Conservation (phyloP, 2,797 vertebrate species). For the Phalanger gymnotis region DNA sequence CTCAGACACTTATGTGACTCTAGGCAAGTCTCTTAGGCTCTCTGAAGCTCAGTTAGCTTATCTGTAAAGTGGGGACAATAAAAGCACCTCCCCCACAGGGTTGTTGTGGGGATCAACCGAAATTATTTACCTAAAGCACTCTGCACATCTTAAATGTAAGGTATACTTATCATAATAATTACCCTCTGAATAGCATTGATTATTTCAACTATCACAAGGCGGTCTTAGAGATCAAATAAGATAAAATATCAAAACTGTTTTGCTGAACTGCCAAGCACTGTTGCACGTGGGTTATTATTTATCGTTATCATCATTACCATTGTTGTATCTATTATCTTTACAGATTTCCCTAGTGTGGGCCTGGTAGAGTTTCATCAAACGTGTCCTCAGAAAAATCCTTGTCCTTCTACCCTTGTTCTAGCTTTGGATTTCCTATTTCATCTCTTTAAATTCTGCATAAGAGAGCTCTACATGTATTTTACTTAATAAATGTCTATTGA, state of each 20-base stretch:
- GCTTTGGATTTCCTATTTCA: neutral
- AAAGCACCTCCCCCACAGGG: neutral
- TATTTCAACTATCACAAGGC: neutral
- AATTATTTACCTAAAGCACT: too few relatives aligned
- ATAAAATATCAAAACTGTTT: neutral
- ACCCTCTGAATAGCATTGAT: neutral
- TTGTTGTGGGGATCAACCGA: too few relatives aligned
- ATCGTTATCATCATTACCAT: neutral
- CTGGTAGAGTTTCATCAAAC: neutral
- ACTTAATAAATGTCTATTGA: neutral
- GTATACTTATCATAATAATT: too few relatives aligned
- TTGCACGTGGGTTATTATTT: neutral
- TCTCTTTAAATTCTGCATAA: neutral
- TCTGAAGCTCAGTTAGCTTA: neutral
- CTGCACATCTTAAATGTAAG: too few relatives aligned
- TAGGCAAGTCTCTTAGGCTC: too few relatives aligned
- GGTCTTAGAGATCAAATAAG: neutral
- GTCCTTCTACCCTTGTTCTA: neutral
- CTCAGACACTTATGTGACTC: neutral
- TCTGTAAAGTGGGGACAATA: neutral
- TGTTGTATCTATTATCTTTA: neutral
- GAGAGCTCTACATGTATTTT: neutral
- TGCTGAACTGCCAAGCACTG: neutral
- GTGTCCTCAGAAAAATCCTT: neutral
- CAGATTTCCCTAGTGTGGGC: neutral